phyloP scores from a whole-genome alignment of 2,888 invertebrate species.

The Hemistola chrysoprasaria region DNA sequence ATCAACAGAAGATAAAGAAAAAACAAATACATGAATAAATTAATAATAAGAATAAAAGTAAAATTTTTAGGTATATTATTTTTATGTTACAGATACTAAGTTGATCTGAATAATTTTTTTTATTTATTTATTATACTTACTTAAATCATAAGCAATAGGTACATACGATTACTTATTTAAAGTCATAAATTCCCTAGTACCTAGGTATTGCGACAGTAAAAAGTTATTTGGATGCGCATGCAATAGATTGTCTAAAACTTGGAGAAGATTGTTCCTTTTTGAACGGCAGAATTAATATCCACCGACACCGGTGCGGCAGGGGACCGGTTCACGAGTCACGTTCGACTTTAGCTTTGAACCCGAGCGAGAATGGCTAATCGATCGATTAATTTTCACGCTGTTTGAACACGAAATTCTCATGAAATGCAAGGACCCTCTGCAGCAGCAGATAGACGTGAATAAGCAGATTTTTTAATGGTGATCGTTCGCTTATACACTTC shows the following conservation, averaged over 20 bases:
- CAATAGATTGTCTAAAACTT: slow-evolving; percentile 59
- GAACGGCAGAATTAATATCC: slow-evolving; percentile 66
- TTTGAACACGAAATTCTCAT: slow-evolving; percentile 63
- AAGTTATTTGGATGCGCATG: slow-evolving; percentile 44
- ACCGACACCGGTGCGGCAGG: slow-evolving; percentile 48
- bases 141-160: too few species aligned
- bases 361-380: slow-evolving; percentile 72
- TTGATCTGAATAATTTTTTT: too few species aligned
- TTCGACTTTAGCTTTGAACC: slow-evolving; percentile 68
- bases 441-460: slow-evolving; percentile 19
- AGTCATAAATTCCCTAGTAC: too few species aligned
- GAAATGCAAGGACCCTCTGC: slow-evolving; percentile 48
- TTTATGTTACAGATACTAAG: too few species aligned
- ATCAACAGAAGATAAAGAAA: too few species aligned
- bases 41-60: too few species aligned
- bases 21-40: too few species aligned
- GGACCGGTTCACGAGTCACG: slow-evolving; percentile 67
- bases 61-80: too few species aligned
- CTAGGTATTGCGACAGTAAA: slow-evolving; percentile 40
- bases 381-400: slow-evolving; percentile 76
- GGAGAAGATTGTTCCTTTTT: slow-evolving; percentile 48
- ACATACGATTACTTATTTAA: too few species aligned
- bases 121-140: too few species aligned
- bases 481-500: slow-evolving; percentile 1
- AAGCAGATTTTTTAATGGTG: slow-evolving; percentile 8